Evolutionary conservation across 2,888 invertebrate genomes (phyloP), one percentile per base, ranked within the genome.

Genomic region (Belgica antarctica): DNA sequence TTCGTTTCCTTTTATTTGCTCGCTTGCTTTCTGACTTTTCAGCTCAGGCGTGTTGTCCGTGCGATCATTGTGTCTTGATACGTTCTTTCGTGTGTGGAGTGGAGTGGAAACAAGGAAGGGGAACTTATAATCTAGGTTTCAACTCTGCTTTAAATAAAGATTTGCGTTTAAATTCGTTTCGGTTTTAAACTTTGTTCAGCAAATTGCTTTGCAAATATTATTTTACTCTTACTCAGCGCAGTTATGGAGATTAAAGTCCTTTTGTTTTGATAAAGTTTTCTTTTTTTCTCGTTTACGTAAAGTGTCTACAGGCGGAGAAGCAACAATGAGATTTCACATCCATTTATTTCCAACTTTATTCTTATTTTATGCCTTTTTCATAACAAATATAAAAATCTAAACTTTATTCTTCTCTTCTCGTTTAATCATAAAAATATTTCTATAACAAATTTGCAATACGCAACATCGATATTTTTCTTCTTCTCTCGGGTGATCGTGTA

Each of bases 11-110:
- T 62, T 62, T 62, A 19, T 27, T 61, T 61, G 17, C 17, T 52
- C 22, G 17, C 22, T 52, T 52, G 12, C 22, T n/a, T n/a, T 52
- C 3, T 52, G 52, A 52, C 52, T 59, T 59, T 52, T 59, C 27
- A 59, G n/a, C 59, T 25, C 17, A 47, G 27, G 65, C 47, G 47
- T 65, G 47, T n/a, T n/a, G n/a, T 65, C 47, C 65, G 15, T 34
- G 34, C 10, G 8, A 62, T 62, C 27, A 3, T 34, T 62, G 31
- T 62, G 7, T 15, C 52, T 52, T 52, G 12, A 5, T 22, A 52
- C 25, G n/a, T 61, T 8, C n/a, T 28, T 61, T 61, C 28, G 28
- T 27, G 61, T 12, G 25, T 4, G 28, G 25, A 28, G 24, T 12
- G 3, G 24, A 61, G 25, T 47, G 47, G 5, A n/a, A n/a, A 15